Percentiles rank a stretch among this genome's conserved stretches.
These are phyloP conservation scores for Tribolium madens DNA, from an alignment of 1,140 invertebrate species.

Conservation along the genomic window DNA sequence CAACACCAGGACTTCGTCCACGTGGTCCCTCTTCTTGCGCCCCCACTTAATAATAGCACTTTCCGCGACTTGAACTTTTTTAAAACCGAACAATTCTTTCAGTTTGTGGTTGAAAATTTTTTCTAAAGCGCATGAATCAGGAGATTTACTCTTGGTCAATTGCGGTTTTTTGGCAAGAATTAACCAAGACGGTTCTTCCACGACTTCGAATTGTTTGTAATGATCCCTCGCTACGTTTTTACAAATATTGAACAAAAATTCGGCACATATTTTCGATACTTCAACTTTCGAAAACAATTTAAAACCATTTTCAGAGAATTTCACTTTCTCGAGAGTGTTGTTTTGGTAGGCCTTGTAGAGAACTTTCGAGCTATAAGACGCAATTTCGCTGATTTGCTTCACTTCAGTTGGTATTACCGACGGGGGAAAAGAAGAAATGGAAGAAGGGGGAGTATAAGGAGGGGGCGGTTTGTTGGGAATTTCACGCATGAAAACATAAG, in stretches of 20 bases:
- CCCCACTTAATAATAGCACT: conserved; percentile 75
- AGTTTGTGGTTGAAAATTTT: conserved; percentile 70
- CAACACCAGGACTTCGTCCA: conserved; percentile 77
- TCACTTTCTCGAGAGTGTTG: conserved; percentile 65
- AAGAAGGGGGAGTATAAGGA: conserved; percentile 74
- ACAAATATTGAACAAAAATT: conserved; percentile 75
- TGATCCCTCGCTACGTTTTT: conserved; percentile 73
- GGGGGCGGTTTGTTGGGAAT: conserved; percentile 81
- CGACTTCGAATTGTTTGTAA: conserved; percentile 66
- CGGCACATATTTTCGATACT: conserved; percentile 65
- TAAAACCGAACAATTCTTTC: conserved; percentile 70
- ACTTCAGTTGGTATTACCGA: conserved; percentile 66
- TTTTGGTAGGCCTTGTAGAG: conserved; percentile 66
- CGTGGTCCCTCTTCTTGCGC: conserved; percentile 77
- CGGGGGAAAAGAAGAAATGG: conserved; percentile 60
- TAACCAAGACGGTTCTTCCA: conserved; percentile 70
- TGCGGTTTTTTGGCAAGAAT: conserved; percentile 65
- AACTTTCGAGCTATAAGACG: conserved; percentile 65
- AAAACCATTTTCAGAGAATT: conserved; percentile 64
- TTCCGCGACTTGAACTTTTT: conserved; percentile 69
- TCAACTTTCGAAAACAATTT: conserved; percentile 57
- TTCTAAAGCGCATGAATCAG: conserved; percentile 65
- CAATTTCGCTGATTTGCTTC: conserved; percentile 67
- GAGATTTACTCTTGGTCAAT: conserved; percentile 65
- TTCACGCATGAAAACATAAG: conserved; percentile 72